Evolutionary conservation across 2,888 invertebrate genomes (phyloP), one percentile per base, ranked within the genome.

Genomic region (Trachelus tabidus): DNA sequence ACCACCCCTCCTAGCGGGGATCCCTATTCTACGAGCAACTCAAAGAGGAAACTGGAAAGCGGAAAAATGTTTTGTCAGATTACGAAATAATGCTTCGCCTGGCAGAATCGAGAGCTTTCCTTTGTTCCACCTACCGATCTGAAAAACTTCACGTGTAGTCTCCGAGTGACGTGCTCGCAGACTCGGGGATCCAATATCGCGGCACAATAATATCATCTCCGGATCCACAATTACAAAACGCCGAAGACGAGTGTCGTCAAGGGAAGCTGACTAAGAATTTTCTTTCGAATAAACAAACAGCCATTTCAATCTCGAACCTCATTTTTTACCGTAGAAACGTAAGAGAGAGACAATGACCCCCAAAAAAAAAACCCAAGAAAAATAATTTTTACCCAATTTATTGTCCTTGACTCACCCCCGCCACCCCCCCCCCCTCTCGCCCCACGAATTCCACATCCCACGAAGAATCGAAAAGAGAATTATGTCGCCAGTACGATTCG

Each of bases 41-140:
- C 56, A 33, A 31, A 30, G 37, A 68, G 68, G 73, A 37, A 76
- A 77, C 84, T 76, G 83, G 79, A 77, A 79, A 82, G 79, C 79
- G 80, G 83, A 88, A 87, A 87, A 88, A 87, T 87, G 84, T 88
- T 87, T 87, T 84, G 82, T 76, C 82, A 83, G 83, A 84, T 88
- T 87, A 85, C 80, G 73, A 77, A 81, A 80, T 78, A 80, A 77
- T 81, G 75, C 79, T 73, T 35, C 33, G 15, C 74, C 15, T 12
- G 71, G 71, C 71, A 71, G 15, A 71, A 71, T 34, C 71, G 12
- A 31, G 31, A 31, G 71, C 71, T 4, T 34, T 4, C 31, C 31
- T 71, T 71, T 56, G 56, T 56, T 56, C 56, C 56, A 9, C 9
- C 56, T 56, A 56, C 23, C 56, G 56, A 56, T 56, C 56, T 56